Percentiles rank a stretch among this genome's conserved stretches.
Conservation (phyloP, 2,888 invertebrate genomes). For the Capitulum mitella region DNA sequence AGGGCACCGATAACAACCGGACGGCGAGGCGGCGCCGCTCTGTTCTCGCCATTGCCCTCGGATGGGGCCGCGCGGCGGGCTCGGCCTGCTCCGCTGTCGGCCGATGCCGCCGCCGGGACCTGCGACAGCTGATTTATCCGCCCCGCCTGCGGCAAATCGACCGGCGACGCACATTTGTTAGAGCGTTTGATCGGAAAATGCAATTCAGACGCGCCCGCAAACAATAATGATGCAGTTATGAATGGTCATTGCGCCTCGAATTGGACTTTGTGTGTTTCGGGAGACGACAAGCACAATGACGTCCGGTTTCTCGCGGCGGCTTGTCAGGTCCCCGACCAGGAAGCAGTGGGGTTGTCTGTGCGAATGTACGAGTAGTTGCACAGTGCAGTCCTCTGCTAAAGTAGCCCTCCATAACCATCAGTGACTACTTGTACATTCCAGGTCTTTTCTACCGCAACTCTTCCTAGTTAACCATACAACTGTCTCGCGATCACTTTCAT, state of each 20-base stretch:
- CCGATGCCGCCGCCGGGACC: not conserved
- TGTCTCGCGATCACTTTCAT: too few species aligned
- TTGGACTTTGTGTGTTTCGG: slow-evolving; percentile 8
- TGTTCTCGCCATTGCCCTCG: not conserved
- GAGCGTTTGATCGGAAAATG: slow-evolving; percentile 16
- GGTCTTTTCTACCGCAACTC: too few species aligned
- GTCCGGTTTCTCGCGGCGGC: too few species aligned
- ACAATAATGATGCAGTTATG: slow-evolving; percentile 17
- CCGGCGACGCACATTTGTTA: not conserved
- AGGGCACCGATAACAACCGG: too few species aligned
- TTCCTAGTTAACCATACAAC: too few species aligned
- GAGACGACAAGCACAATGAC: too few species aligned
- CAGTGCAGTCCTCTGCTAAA: too few species aligned
- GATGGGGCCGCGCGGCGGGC: not conserved
- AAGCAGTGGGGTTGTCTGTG: too few species aligned
- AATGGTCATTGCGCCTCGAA: slow-evolving; percentile 1
- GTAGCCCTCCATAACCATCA: too few species aligned
- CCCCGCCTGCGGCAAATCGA: not conserved
- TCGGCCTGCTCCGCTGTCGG: not conserved
- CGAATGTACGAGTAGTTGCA: too few species aligned
- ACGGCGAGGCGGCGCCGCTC: not conserved
- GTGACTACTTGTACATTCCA: too few species aligned
- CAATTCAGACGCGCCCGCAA: slow-evolving; percentile 3
- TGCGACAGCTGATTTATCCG: not conserved
- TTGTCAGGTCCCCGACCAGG: too few species aligned